Percentiles rank a stretch among this genome's conserved stretches.
Evolutionary conservation across 2,888 invertebrate genomes (phyloP).

Genomic region (Hoplodrina blanda): DNA sequence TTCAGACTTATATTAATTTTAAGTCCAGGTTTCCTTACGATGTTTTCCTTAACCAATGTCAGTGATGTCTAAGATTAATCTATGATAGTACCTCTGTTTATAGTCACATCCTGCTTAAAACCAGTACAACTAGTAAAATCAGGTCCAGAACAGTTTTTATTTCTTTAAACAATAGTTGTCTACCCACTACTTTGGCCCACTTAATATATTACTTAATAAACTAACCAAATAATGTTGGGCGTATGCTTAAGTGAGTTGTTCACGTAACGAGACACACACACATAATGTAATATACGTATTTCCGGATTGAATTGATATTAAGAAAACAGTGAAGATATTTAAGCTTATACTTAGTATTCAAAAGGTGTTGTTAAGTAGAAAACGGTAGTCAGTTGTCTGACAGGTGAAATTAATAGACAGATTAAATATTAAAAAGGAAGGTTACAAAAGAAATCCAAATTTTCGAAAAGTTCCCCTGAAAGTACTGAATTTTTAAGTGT

Average conservation of each 20-base stretch:
- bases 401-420: neutral
- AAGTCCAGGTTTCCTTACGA: no score
- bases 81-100: neutral
- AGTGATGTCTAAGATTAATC: neutral
- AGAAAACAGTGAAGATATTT: conserved; percentile 15
- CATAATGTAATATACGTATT: conserved; percentile 19
- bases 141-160: conserved; percentile 15
- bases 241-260: conserved; percentile 16
- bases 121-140: conserved; percentile 8
- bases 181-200: conserved; percentile 44
- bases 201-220: conserved; percentile 55
- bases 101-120: neutral
- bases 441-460: neutral
- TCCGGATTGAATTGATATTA: conserved; percentile 44
- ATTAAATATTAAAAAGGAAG: neutral
- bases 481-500: neutral
- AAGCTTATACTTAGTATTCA: conserved; percentile 24
- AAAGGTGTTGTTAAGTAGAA: conserved; percentile 17
- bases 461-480: neutral
- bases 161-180: conserved; percentile 45
- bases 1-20: no score
- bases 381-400: neutral
- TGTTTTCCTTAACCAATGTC: no score
- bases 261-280: conserved; percentile 36
- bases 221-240: conserved; percentile 37